Conservation (phyloP, 2,888 invertebrate genomes). For the Hesperia comma region DNA sequence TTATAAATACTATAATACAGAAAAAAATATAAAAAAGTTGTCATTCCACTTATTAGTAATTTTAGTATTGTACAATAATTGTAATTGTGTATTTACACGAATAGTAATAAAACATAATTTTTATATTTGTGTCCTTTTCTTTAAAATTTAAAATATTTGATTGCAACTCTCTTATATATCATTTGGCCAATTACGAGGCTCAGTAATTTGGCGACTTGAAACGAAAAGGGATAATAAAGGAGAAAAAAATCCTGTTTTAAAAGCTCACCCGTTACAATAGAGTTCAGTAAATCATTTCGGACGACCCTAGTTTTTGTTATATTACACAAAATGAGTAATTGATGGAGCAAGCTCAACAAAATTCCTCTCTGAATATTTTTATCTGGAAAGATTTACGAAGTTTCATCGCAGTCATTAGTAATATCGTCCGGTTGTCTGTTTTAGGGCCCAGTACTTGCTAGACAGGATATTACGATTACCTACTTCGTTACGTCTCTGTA, state of each 20-base stretch:
- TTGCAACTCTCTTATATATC: slow-evolving; percentile 1
- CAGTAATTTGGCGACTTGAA: slow-evolving; percentile 10
- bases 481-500: neutral
- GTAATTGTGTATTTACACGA: too few relatives aligned
- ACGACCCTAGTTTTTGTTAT: slow-evolving; percentile 35
- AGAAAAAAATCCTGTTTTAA: slow-evolving; percentile 9
- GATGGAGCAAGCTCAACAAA: slow-evolving; percentile 35
- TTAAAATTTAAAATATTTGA: neutral
- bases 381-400: slow-evolving; percentile 31
- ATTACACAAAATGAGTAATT: slow-evolving; percentile 35
- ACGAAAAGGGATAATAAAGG: slow-evolving; percentile 21
- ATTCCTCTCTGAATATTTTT: slow-evolving; percentile 36
- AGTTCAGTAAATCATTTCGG: slow-evolving; percentile 29
- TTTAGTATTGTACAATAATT: too few relatives aligned
- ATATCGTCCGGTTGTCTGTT: slow-evolving; percentile 36
- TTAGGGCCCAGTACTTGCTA: slow-evolving; percentile 20
- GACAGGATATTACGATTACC: neutral
- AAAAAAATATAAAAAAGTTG: too few relatives aligned
- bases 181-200: slow-evolving; percentile 17
- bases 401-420: slow-evolving; percentile 33
- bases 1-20: too few relatives aligned
- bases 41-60: too few relatives aligned
- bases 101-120: too few relatives aligned
- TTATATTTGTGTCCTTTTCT: neutral
- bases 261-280: slow-evolving; percentile 30